These are phyloP conservation scores for Hirudinaria manillensis DNA, from an alignment of 2,888 invertebrate genomes.

Conservation along the genomic window DNA sequence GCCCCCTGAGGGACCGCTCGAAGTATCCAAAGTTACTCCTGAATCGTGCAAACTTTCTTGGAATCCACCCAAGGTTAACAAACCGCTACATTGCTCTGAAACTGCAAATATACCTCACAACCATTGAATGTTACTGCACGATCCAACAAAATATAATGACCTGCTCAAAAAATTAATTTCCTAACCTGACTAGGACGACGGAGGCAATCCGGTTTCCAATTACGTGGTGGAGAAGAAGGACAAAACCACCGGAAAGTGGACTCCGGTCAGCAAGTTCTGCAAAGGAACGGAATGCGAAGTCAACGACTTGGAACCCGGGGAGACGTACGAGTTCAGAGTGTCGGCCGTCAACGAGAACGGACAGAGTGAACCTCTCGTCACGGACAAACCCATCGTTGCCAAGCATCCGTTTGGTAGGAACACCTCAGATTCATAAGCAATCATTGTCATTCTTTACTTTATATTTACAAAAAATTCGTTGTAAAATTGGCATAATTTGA, in stretches of 20 bases:
- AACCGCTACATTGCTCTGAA: neutral
- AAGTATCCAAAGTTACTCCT: constrained; percentile 84
- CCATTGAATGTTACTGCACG: neutral
- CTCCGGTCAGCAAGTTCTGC: constrained; percentile 61
- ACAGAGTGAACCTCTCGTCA: constrained; percentile 84
- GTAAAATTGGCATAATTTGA: no score
- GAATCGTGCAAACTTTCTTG: constrained; percentile 80
- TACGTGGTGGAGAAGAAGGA: constrained; percentile 93
- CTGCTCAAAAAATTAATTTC: no score
- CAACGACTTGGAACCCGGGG: constrained; percentile 71
- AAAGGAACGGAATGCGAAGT: constrained; percentile 67
- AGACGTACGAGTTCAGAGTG: constrained; percentile 87
- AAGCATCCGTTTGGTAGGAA: constrained; percentile 84
- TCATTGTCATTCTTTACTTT: no score
- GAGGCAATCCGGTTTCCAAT: constrained; percentile 90
- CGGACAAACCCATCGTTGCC: constrained; percentile 79
- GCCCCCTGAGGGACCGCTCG: constrained; percentile 83
- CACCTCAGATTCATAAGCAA: no score
- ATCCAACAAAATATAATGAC: no score
- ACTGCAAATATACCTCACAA: neutral
- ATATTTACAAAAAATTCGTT: no score
- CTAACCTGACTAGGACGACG: constrained; percentile 66
- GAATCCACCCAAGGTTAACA: constrained; percentile 53
- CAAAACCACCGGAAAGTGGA: constrained; percentile 58
- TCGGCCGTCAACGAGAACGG: constrained; percentile 98